phyloP scores from a whole-genome alignment of 2,888 invertebrate species.

The Adelphocoris suturalis region DNA sequence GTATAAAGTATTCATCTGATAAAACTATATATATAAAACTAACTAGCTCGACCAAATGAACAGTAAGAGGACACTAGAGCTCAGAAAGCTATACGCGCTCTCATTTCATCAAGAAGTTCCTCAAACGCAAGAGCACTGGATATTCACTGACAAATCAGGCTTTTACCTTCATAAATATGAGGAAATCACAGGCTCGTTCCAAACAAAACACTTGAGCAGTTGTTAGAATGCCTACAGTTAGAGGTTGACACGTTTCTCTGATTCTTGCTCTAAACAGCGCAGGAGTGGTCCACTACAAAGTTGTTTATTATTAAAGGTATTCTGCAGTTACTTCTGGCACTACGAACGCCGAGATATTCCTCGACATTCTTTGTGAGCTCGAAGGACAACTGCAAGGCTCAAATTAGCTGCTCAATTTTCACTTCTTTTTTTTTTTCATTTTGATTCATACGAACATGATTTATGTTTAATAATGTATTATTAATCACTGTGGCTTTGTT shows the following conservation, averaged over 20 bases:
- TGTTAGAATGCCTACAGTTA: not conserved
- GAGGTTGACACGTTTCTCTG: constrained; percentile 1
- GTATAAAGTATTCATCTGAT: no score
- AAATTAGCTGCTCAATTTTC: constrained; percentile 1
- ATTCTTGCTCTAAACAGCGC: constrained; percentile 10
- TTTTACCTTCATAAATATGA: constrained; percentile 1
- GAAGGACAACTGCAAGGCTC: not conserved
- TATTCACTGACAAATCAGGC: constrained; percentile 8
- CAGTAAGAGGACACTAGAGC: no score
- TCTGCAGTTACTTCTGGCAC: constrained; percentile 25
- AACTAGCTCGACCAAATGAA: no score
- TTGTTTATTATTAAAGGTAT: no score
- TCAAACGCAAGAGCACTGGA: not conserved
- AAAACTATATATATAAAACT: no score
- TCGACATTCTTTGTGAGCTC: constrained; percentile 7
- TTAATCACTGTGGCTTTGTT: not conserved
- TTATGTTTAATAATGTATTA: not conserved
- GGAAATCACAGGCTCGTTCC: constrained; percentile 13
- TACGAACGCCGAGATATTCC: constrained; percentile 20
- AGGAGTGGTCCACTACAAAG: constrained; percentile 1
- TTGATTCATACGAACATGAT: not conserved
- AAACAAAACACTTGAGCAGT: not conserved
- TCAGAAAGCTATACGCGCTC: no score
- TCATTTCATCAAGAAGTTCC: constrained; percentile 19
- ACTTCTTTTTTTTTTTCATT: constrained; percentile 1